Evolutionary conservation across 1,140 invertebrate genomes (phyloP), one percentile per base, ranked within the genome.

Genomic region (Trichonephila inaurata): DNA sequence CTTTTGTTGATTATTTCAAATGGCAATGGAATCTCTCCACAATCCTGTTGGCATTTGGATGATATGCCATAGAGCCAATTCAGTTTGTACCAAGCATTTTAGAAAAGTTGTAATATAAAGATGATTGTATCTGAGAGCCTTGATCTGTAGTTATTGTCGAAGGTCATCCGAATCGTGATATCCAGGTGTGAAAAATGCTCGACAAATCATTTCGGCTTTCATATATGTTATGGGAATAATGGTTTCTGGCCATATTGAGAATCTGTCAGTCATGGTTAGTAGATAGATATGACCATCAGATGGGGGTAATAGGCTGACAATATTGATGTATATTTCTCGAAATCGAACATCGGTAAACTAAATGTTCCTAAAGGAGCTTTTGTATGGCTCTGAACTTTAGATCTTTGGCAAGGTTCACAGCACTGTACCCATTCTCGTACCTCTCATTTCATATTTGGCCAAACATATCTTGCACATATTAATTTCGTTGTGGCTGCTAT

Each of bases 231-330:
- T 72, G 8, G 77, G 95, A 62, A 95, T 92, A 0, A n/a, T n/a
- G n/a, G 95, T 95, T 94, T 96, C 96, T 0, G 95, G 95, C 95
- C 95, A 96, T 33, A 95, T 89, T 0, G 96, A 95, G 93, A 95
- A 96, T 8, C 96, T 89, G 90, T 96, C 96, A 12, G 96, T 95
- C 16, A 95, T 95, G 0, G 96, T 96, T 3, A 96, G 93, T 19
- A 72, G 4, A 60, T 95, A 94, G 4, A 51, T 92, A 61, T 85
- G 24, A 7, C 94, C 94, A 19, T 69, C 58, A n/a, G 89, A 95
- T 21, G 91, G 64, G 4, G 95, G 95, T 18, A 96, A 93, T 21
- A 95, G 95, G 10, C 95, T 95, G 16, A 96, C 94, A 12, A 96
- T 14, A n/a, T 91, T 69, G 21, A 16, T 21, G n/a, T 91, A 44